These are phyloP conservation scores for Hyla sarda DNA, from an alignment of 2,113 vertebrate genomes.

Conservation along the genomic window DNA sequence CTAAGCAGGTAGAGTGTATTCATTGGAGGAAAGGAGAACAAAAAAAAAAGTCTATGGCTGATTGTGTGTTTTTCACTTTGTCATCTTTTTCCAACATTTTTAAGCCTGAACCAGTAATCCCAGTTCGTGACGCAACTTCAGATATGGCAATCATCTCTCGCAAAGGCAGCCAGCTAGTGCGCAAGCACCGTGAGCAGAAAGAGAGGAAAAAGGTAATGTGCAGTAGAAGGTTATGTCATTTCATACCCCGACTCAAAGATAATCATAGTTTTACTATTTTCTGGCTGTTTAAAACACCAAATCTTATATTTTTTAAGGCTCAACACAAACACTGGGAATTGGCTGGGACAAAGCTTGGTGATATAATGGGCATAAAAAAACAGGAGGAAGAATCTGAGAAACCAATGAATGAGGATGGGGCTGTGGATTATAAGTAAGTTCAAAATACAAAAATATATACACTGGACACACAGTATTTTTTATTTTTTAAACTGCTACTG, in stretches of 20 bases:
- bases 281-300: not conserved
- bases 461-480: too few species aligned
- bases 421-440: conserved; percentile 92
- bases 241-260: too few species aligned
- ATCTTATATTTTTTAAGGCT: conserved; percentile 80
- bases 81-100: not conserved
- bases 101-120: conserved; percentile 95
- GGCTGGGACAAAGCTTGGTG: conserved; percentile 96
- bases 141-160: conserved; percentile 97
- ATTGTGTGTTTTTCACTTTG: too few species aligned
- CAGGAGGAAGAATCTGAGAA: conserved; percentile 82
- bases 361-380: conserved; percentile 98
- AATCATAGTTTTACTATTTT: too few species aligned
- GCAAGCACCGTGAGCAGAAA: conserved; percentile 96
- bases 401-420: conserved; percentile 86
- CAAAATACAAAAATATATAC: not conserved
- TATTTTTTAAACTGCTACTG: too few species aligned
- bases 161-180: conserved; percentile 96
- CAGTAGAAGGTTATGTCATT: too few species aligned
- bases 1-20: conserved; percentile 85
- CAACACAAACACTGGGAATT: conserved; percentile 99
- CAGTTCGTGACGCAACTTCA: conserved; percentile 94
- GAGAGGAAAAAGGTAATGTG: conserved; percentile 90
- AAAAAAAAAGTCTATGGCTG: too few species aligned
- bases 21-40: not conserved